Evolutionary conservation across 1,140 invertebrate genomes (phyloP).

Genomic region (Arion vulgaris): DNA sequence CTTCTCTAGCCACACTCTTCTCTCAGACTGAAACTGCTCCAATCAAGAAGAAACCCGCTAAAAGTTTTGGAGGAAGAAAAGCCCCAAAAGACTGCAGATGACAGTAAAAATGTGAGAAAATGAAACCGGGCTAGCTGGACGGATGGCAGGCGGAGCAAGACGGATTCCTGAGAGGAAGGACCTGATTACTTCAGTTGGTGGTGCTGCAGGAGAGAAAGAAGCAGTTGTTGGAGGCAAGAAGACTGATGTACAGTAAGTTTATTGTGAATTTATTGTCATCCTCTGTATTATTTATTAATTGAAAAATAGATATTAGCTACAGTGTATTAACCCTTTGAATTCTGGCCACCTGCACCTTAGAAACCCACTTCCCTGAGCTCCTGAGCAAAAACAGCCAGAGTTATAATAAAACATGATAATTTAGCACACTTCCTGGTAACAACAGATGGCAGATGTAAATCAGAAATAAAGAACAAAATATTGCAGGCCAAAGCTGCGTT

Average conservation of each 20-base stretch:
- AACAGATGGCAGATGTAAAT: too few species aligned
- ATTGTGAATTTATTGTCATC: background rate
- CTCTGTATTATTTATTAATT: background rate
- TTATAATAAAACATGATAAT: too few species aligned
- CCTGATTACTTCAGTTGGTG: background rate
- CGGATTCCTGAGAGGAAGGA: background rate
- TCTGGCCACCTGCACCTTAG: too few species aligned
- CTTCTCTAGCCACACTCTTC: constrained; percentile 26
- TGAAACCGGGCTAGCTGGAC: constrained; percentile 1
- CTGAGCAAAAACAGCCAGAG: too few species aligned
- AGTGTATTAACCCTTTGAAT: too few species aligned
- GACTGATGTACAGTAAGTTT: constrained; percentile 13
- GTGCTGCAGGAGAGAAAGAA: background rate
- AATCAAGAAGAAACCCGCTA: constrained; percentile 9
- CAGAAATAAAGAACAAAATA: too few species aligned
- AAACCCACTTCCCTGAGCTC: too few species aligned
- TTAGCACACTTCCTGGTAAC: too few species aligned
- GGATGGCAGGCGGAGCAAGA: background rate
- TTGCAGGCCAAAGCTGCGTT: too few species aligned
- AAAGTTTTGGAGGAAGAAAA: constrained; percentile 39
- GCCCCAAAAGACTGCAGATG: constrained; percentile 14
- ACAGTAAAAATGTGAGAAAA: constrained; percentile 14
- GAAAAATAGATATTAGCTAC: too few species aligned
- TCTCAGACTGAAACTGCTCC: constrained; percentile 26
- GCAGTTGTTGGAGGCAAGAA: background rate